Conservation (phyloP, 1,140 invertebrate species). For the Eufriesea mexicana region DNA sequence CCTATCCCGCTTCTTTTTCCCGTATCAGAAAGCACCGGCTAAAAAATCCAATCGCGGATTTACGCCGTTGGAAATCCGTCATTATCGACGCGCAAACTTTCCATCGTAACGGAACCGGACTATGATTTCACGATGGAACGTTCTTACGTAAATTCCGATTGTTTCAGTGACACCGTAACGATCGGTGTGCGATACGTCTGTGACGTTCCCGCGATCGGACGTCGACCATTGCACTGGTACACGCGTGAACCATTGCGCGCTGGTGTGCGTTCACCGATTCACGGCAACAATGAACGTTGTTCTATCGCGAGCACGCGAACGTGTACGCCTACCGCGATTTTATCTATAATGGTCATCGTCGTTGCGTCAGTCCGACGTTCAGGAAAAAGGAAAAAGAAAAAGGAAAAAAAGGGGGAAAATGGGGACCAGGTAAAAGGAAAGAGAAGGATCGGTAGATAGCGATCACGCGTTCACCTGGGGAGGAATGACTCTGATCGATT, state of each 20-base stretch:
- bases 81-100: slow-evolving; percentile 31
- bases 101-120: not conserved
- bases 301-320: not conserved
- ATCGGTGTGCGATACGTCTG: slow-evolving; percentile 16
- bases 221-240: slow-evolving; percentile 11
- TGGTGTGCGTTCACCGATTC: slow-evolving; percentile 21
- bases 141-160: slow-evolving; percentile 43
- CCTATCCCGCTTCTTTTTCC: not conserved
- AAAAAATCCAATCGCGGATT: slow-evolving; percentile 13
- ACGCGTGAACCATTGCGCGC: not conserved
- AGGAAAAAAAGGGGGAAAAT: not conserved
- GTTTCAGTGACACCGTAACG: slow-evolving; percentile 23
- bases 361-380: slow-evolving; percentile 42
- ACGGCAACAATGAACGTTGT: not conserved
- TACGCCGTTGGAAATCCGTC: not conserved
- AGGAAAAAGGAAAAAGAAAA: not conserved
- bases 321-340: not conserved
- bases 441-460: not conserved
- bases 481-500: slow-evolving; percentile 27
- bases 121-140: slow-evolving; percentile 22
- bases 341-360: slow-evolving; percentile 11
- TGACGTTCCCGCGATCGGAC: slow-evolving; percentile 30
- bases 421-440: not conserved
- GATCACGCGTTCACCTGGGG: not conserved
- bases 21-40: not conserved